Conservation (phyloP, 2,113 vertebrate species). For the Mormyrus iriodes region DNA sequence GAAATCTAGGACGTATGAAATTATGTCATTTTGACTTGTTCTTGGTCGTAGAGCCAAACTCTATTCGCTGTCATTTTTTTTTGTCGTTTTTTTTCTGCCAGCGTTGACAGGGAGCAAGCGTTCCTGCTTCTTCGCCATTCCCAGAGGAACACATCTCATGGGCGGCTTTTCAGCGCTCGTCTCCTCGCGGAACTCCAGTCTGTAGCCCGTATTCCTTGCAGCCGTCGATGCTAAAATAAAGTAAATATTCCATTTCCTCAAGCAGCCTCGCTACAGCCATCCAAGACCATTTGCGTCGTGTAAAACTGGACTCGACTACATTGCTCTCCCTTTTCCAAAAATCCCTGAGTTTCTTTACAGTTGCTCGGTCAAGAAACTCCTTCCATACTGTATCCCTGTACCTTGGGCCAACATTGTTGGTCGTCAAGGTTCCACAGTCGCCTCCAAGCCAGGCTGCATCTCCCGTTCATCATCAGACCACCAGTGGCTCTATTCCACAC, state of each 20-base stretch:
- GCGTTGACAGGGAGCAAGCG: slow-evolving; percentile 23
- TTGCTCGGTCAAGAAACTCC: neutral
- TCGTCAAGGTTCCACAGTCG: neutral
- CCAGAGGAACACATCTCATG: neutral
- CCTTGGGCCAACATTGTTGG: neutral
- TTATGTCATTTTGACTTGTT: slow-evolving; percentile 40
- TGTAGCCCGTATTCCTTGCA: neutral
- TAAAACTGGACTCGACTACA: neutral
- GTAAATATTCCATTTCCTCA: slow-evolving; percentile 16
- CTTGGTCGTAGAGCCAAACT: slow-evolving; percentile 23
- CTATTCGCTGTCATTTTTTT: slow-evolving; percentile 27
- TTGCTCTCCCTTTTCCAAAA: neutral
- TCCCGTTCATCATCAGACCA: neutral
- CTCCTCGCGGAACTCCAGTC: neutral
- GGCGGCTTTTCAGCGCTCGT: neutral
- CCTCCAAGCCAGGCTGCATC: neutral
- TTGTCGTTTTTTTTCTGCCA: slow-evolving; percentile 39
- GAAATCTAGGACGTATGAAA: slow-evolving; percentile 35
- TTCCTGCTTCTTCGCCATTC: slow-evolving; percentile 17
- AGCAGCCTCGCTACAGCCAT: neutral
- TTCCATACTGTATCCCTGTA: neutral
- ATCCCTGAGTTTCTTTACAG: neutral
- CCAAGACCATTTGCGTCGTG: neutral
- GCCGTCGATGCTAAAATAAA: slow-evolving; percentile 3
- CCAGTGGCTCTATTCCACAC: slow-evolving; percentile 16